Base-by-base conservation (phyloP, 1,140 invertebrate genomes). In the Palaemon carinicauda region DNA sequence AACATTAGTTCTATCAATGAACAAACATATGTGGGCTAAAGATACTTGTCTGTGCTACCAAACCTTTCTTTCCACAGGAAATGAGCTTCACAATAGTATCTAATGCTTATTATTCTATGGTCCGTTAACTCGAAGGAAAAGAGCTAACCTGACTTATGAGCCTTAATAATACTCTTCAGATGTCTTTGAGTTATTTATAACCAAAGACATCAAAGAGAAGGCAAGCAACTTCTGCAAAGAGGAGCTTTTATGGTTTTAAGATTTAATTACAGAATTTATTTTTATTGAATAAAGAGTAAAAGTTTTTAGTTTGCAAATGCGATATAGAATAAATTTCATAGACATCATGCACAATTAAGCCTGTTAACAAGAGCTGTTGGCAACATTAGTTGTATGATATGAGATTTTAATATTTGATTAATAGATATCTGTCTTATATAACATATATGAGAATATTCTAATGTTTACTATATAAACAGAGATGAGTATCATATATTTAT, bases 181-280 rank as follows among this genome's bases (percentile, higher is more conserved):
- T 33, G 71, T 17, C 41, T 41, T 41, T 41, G 41, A 41, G 41
- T 41, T 41, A 41, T 75, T 33, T 51, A 21, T 21, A 50, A 50
- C 21, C 73, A 21, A 21, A n/a, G 73, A 51, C 7, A 50, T 75
- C 24, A 75, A 50, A 75, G 51, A 33, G 51, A 75, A 50, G 24
- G 51, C 51, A 50, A 50, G 73, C 51, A 75, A 75, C 33, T 33
- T 75, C 33, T 19, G 33, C 24, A 50, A 19, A n/a, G 33, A 75
- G 21, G 73, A 75, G 73, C 73, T 75, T 75, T 50, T 75, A 41
- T 41, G 41, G 73, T 33, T 21, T n/a, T 75, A 50, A 75, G 73
- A 50, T 75, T 75, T 75, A 41, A 56, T 33, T 54, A 33, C 54
- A 80, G 78, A 80, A 60, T 80, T 80, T 80, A 80, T 80, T 80